phyloP scores from a whole-genome alignment of 1,140 invertebrate genomes.

The Meloidogyne floridensis region DNA sequence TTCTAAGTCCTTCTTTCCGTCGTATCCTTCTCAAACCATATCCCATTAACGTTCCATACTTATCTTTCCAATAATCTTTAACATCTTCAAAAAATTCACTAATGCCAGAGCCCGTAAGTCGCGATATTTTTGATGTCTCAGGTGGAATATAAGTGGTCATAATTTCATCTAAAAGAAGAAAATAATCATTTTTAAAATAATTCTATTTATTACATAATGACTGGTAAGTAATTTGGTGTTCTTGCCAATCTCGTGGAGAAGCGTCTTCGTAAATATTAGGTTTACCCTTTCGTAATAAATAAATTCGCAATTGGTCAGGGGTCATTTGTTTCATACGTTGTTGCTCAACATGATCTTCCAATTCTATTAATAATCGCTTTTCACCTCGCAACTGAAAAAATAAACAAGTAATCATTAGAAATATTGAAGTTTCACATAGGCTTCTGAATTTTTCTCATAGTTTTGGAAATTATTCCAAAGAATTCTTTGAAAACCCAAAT shows the following conservation, averaged over 20 bases:
- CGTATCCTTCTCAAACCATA: constrained; percentile 52
- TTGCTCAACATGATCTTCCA: constrained; percentile 53
- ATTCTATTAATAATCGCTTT: constrained; percentile 53
- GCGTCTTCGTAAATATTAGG: constrained; percentile 62
- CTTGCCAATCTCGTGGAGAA: constrained; percentile 55
- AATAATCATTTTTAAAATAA: neutral
- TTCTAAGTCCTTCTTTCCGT: constrained; percentile 60
- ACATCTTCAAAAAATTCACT: constrained; percentile 32
- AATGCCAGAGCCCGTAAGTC: neutral
- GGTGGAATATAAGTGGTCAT: constrained; percentile 57
- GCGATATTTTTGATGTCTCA: constrained; percentile 34
- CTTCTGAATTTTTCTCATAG: neutral
- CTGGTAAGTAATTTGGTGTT: constrained; percentile 60
- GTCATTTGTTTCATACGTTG: constrained; percentile 39
- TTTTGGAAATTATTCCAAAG: neutral
- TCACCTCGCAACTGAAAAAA: constrained; percentile 54
- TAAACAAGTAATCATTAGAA: constrained; percentile 26
- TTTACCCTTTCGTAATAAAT: constrained; percentile 54
- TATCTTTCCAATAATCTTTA: constrained; percentile 44
- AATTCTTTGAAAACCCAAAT: neutral
- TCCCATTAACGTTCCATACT: constrained; percentile 43
- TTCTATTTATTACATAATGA: constrained; percentile 53
- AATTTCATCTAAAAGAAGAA: constrained; percentile 52
- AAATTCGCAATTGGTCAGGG: constrained; percentile 52
- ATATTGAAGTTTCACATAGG: neutral